Evolutionary conservation across 2,113 vertebrate species (phyloP).

Genomic region (Elgaria multicarinata): DNA sequence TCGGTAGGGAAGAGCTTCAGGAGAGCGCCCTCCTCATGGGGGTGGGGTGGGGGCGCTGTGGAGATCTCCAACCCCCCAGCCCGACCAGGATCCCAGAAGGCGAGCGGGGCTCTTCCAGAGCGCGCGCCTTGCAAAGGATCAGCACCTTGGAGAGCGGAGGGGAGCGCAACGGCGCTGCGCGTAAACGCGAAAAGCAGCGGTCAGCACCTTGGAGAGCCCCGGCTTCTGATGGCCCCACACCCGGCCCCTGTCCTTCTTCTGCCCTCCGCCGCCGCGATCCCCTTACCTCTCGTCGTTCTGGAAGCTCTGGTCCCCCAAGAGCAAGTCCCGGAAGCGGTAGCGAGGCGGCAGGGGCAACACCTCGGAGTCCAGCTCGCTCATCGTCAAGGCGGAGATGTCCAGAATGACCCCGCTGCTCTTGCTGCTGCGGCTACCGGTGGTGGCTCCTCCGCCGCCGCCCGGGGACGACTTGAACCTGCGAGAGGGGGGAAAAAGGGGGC

Average conservation of each 20-base stretch:
- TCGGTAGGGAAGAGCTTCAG: background rate
- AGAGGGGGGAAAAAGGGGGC: constrained; percentile 39
- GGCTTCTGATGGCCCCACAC: accelerated
- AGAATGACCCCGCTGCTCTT: constrained; percentile 84
- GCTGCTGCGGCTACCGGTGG: constrained; percentile 70
- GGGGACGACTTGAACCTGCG: constrained; percentile 78
- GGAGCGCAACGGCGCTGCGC: background rate
- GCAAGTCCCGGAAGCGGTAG: constrained; percentile 94
- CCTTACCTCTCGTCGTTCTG: constrained; percentile 95
- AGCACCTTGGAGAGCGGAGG: background rate
- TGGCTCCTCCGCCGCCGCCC: constrained; percentile 59
- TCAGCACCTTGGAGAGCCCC: background rate
- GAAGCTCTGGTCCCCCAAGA: constrained; percentile 93
- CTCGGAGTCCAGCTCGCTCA: constrained; percentile 91
- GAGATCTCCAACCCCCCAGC: too few relatives aligned
- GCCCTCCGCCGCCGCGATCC: background rate
- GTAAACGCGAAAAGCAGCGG: too few relatives aligned
- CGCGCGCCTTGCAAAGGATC: too few relatives aligned
- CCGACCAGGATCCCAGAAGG: too few relatives aligned
- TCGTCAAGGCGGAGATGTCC: constrained; percentile 86
- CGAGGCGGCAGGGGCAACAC: constrained; percentile 92
- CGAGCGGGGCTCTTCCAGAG: too few relatives aligned
- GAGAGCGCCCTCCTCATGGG: too few relatives aligned
- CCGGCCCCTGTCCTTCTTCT: accelerated
- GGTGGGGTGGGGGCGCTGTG: too few relatives aligned